Percentiles rank a stretch among this genome's conserved stretches.
These are phyloP conservation scores for Myathropa florea DNA, from an alignment of 2,888 invertebrate genomes.

Conservation along the genomic window DNA sequence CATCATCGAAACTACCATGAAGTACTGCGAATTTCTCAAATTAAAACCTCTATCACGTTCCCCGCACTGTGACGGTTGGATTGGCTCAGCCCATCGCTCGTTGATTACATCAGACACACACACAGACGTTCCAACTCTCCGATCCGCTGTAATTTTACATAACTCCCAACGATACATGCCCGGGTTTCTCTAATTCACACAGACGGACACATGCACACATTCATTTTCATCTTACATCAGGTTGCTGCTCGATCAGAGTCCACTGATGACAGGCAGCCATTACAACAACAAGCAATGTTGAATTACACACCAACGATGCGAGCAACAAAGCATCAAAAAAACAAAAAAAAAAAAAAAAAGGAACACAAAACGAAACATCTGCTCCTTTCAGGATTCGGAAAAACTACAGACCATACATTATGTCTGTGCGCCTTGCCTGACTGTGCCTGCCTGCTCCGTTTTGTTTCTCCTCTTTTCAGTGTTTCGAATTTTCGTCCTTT, in stretches of 20 bases:
- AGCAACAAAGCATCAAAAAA: not conserved
- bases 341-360: conserved; percentile 2
- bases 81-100: not conserved
- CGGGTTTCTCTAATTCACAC: conserved; percentile 2
- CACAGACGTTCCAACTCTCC: not conserved
- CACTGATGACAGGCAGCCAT: conserved; percentile 60
- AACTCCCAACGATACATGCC: not conserved
- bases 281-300: conserved; percentile 56
- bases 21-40: not conserved
- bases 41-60: not conserved
- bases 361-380: conserved; percentile 78
- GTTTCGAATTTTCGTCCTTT: conserved; percentile 64
- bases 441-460: conserved; percentile 34
- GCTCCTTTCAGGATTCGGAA: conserved; percentile 80
- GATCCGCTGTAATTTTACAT: conserved; percentile 37
- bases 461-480: conserved; percentile 37
- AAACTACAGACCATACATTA: conserved; percentile 76
- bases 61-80: not conserved
- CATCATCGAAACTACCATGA: not conserved
- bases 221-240: conserved; percentile 45
- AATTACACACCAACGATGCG: conserved; percentile 29
- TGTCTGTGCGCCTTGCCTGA: conserved; percentile 43
- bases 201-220: not conserved
- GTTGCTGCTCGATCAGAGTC: conserved; percentile 60
- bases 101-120: not conserved